Base-by-base conservation (phyloP, 92 coral and sea anemone species). In the Actinernus sp. region DNA sequence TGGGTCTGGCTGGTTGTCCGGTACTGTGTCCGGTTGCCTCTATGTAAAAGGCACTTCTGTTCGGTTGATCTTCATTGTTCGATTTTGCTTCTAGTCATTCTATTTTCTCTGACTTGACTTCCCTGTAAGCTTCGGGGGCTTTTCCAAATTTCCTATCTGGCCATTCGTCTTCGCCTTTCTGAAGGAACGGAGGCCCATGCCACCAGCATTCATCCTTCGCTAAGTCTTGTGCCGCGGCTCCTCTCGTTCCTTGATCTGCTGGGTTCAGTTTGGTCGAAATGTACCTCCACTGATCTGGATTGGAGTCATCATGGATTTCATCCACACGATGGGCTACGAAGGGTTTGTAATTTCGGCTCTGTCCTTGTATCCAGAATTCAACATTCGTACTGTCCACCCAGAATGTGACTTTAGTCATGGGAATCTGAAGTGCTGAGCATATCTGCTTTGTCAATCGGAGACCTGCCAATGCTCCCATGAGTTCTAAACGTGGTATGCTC, bases 181-280 rank as follows among this genome's bases (percentile, higher is more conserved):
- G n/a, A n/a, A n/a, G 61, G 59, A 73, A 75, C 57, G 14, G 40
- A 10, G 75, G 73, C 16, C 76, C 88, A 46, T 68, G 52, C 88
- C 88, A 86, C 88, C 92, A 86, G 2, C 23, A 33, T 1, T 55
- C 69, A 24, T 50, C 56, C 30, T 62, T 17, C 7, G 55, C 67
- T 38, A 82, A 52, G 31, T 82, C 81, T 23, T 20, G 26, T 1
- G 63, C 81, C 34, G 60, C 22, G 18, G 44, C 54, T 34, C 85
- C 82, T 59, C 85, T n/a, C n/a, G n/a, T n/a, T n/a, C n/a, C n/a
- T n/a, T n/a, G n/a, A 69, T 86, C 86, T 14, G 79, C 86, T 4
- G 89, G 90, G 52, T 76, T 88, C n/a, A n/a, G n/a, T 22, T 76
- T 87, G 17, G 93, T 87, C 8, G 69, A 71, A 56, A 75, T 60